These are phyloP conservation scores for Pangasius sanitwongsei DNA, from an alignment of 2,797 vertebrate species.

Conservation along the genomic window DNA sequence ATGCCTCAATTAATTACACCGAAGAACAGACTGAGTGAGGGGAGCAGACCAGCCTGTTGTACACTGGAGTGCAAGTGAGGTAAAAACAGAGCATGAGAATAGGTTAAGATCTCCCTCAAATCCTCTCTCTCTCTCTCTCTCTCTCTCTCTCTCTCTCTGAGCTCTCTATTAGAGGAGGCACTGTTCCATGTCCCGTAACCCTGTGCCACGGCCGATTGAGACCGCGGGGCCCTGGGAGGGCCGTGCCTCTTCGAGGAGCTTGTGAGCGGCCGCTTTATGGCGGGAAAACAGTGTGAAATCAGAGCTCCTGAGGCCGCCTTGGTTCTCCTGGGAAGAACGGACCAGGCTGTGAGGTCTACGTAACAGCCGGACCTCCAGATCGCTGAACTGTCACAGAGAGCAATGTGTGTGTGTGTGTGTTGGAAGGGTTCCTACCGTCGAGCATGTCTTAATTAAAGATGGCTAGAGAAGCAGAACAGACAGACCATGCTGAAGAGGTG, in stretches of 20 bases:
- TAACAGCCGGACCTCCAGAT: constrained; percentile 84
- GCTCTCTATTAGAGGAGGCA: constrained; percentile 88
- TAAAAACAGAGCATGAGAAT: constrained; percentile 50
- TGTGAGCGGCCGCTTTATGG: constrained; percentile 94
- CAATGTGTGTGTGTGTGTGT: constrained; percentile 58
- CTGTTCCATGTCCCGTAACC: constrained; percentile 92
- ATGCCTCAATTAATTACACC: constrained; percentile 96
- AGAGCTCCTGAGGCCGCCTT: constrained; percentile 86
- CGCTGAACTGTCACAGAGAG: constrained; percentile 78
- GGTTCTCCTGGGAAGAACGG: constrained; percentile 87
- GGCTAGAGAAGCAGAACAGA: constrained; percentile 35
- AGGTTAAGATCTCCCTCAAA: constrained; percentile 46
- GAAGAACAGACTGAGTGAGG: constrained; percentile 59
- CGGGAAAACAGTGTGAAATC: constrained; percentile 89
- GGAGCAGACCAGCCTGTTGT: constrained; percentile 67
- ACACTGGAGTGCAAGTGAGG: constrained; percentile 65
- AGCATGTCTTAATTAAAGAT: constrained; percentile 89
- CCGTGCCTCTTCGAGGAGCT: constrained; percentile 86
- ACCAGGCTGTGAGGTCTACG: constrained; percentile 84
- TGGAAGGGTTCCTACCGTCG: constrained; percentile 67
- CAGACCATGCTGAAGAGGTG: constrained; percentile 64
- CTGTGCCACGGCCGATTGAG: constrained; percentile 78
- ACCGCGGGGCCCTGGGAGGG: constrained; percentile 73
- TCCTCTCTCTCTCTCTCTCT: constrained; percentile 43
- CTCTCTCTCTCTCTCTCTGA: constrained; percentile 56